Percentiles rank a stretch among this genome's conserved stretches.
phyloP scores from a whole-genome alignment of 2,113 vertebrate species.

The Verasper variegatus region DNA sequence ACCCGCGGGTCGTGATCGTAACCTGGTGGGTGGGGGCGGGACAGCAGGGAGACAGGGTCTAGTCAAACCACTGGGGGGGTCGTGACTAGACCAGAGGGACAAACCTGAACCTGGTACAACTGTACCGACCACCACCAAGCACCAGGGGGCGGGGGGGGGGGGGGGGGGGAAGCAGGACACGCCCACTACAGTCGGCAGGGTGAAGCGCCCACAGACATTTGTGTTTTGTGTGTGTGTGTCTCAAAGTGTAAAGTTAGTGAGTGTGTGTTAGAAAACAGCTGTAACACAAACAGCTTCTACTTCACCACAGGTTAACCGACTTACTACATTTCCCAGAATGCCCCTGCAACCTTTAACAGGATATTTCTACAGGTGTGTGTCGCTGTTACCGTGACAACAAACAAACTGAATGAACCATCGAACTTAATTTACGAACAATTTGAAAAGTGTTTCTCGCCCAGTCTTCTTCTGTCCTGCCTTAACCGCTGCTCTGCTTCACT shows the following conservation, averaged over 20 bases:
- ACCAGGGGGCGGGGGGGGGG: conserved; percentile 53
- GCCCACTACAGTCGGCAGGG: conserved; percentile 16
- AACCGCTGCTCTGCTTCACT: no score
- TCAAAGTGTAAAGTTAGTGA: conserved; percentile 37
- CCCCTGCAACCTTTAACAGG: not conserved
- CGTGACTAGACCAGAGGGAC: conserved; percentile 62
- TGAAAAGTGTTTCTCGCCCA: no score
- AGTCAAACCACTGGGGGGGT: conserved; percentile 76
- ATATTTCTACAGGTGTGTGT: not conserved
- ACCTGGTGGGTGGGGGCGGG: conserved; percentile 85
- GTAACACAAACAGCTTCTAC: conserved; percentile 49
- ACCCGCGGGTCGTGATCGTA: conserved; percentile 92
- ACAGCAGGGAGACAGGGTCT: conserved; percentile 48
- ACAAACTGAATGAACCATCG: no score
- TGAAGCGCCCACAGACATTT: not conserved
- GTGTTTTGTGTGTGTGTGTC: conserved; percentile 22
- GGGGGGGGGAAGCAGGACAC: conserved; percentile 23
- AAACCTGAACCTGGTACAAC: conserved; percentile 74
- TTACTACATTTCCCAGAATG: conserved; percentile 20
- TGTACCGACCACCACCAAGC: conserved; percentile 80
- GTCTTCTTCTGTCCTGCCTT: no score
- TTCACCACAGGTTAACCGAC: not conserved
- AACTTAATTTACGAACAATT: no score
- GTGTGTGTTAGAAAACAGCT: conserved; percentile 19
- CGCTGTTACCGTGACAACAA: not conserved